Conservation (phyloP, 2,113 vertebrate species). For the Odontesthes bonariensis region DNA sequence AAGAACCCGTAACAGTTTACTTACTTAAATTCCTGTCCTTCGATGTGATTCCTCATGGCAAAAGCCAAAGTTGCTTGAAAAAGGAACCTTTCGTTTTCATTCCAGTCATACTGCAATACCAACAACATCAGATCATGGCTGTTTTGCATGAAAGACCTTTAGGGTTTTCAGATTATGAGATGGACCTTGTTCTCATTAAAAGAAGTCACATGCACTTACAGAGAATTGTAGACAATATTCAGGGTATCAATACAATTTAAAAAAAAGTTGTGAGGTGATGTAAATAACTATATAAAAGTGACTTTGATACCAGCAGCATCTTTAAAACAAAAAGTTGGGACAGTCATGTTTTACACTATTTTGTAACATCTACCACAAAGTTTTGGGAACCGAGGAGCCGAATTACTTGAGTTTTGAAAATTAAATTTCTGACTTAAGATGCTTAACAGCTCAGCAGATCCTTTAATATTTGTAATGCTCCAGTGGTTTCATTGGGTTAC, state of each 20-base stretch:
- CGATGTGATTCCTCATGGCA: conserved; percentile 86
- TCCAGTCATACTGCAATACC: conserved; percentile 90
- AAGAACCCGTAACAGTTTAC: conserved; percentile 32
- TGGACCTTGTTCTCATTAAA: conserved; percentile 21
- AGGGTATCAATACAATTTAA: background rate
- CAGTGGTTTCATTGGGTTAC: background rate
- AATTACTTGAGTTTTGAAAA: too few species aligned
- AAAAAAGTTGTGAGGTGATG: background rate
- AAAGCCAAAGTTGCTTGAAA: conserved; percentile 92
- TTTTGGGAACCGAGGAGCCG: too few species aligned
- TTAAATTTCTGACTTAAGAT: too few species aligned
- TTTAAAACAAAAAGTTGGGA: too few species aligned
- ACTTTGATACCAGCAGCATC: too few species aligned
- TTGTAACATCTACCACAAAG: too few species aligned
- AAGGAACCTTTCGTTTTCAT: conserved; percentile 89
- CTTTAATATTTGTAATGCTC: too few species aligned
- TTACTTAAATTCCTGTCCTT: conserved; percentile 84
- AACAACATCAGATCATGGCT: conserved; percentile 23
- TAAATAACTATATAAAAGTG: too few species aligned
- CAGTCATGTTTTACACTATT: background rate
- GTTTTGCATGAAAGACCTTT: background rate
- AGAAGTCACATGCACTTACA: background rate
- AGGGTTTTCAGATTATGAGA: conserved; percentile 9
- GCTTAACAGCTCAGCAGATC: too few species aligned
- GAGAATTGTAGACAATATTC: background rate